phyloP scores from a whole-genome alignment of 1,140 invertebrate genomes.

The Tenebrio molitor region DNA sequence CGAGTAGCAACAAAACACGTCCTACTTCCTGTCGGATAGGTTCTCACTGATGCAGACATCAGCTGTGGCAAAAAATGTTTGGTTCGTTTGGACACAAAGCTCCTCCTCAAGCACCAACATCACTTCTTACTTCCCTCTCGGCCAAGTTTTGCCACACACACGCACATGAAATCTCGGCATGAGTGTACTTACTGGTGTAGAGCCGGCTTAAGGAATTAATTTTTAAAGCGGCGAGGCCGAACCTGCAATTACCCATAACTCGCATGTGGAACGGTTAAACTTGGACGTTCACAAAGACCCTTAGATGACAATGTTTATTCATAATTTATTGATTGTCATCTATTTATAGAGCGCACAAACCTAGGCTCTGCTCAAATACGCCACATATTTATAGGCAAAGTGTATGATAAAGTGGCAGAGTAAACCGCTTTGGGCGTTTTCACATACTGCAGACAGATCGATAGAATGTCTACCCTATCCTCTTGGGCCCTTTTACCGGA shows the following conservation, averaged over 20 bases:
- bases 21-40: no score
- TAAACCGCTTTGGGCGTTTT: slow-evolving; percentile 44
- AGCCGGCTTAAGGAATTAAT: no score
- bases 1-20: no score
- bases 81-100: no score
- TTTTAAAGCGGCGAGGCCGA: no score
- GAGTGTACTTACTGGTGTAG: no score
- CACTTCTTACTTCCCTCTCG: no score
- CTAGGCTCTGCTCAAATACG: slow-evolving; percentile 32
- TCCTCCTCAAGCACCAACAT: no score
- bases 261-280: slow-evolving; percentile 7
- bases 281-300: background rate
- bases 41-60: no score
- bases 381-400: slow-evolving; percentile 37
- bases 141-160: no score
- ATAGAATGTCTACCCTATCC: slow-evolving; percentile 31
- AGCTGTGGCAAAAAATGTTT: no score
- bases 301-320: slow-evolving; percentile 14
- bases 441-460: slow-evolving; percentile 44
- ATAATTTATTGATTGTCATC: slow-evolving; percentile 20
- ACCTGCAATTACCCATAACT: slow-evolving; percentile 18
- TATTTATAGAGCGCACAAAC: slow-evolving; percentile 26
- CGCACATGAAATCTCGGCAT: no score
- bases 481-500: slow-evolving; percentile 33
- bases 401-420: slow-evolving; percentile 36